Evolutionary conservation across 2,113 vertebrate genomes (phyloP), one percentile per base, ranked within the genome.

Genomic region (Atlantisia rogersi): DNA sequence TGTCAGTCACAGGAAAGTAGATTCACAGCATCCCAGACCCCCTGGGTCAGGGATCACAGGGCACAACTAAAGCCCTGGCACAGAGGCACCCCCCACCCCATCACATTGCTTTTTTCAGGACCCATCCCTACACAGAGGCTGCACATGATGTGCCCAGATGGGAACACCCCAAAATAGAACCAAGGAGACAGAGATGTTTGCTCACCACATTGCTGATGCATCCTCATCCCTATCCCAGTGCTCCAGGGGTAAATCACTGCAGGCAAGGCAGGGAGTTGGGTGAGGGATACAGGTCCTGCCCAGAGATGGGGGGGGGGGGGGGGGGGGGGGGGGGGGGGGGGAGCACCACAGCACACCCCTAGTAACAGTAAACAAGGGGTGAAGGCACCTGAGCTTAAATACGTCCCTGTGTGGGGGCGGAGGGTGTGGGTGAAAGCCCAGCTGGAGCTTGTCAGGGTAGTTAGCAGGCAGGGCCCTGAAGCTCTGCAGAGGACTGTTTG

Each of bases 311-410:
- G 44, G 44, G 17, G 18, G 44, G 44, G 8, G 44, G 44, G 17
- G 18, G 44, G 44, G 17, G 44, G 17, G 17, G 18, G 44, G 17
- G 17, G 18, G 44, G 8, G 18, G 44, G 44, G 8, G 44, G 44
- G 17, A 46, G 1, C 0, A 0, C 40, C 56, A 25, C 19, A 67
- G 8, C 42, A 32, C 5, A 13, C 8, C 50, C 29, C 4, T 0
- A 1, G 2, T 0, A 0, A 32, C 6, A 2, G 1, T 1, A 1
- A 44, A 0, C 0, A 76, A 5, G 2, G 0, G 1, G 1, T 19
- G 2, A 5, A 11, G 16, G 14, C 37, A 55, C 21, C 24, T 31
- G 40, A 59, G 14, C 31, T 71, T 64, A 75, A 90, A 84, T n/a
- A 3, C 20, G 31, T 48, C 20, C 4, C 0, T 0, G 5, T 2